Evolutionary conservation across 2,113 vertebrate genomes (phyloP), one percentile per base, ranked within the genome.

Genomic region (Dipodomys stephensi): DNA sequence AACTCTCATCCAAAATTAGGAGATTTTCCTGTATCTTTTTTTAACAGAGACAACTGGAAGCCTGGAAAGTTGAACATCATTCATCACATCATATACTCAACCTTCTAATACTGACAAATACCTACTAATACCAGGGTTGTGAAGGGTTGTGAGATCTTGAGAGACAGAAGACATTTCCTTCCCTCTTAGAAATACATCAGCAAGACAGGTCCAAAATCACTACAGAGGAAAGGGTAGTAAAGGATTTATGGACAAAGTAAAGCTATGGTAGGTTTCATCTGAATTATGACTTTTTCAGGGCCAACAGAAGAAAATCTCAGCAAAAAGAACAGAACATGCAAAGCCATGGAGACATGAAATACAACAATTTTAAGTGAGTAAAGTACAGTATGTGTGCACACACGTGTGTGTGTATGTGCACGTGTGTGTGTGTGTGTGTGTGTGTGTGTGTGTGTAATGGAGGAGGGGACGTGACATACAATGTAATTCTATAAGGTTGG

Each of bases 41-140:
- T 87, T 77, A 4, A 25, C 68, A 67, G 2, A 10, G 53, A 87
- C 92, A 87, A 86, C 10, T 76, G 20, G 62, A 72, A 80, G 12
- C 32, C 39, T 67, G 16, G 73, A 85, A 77, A 15, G 7, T 27
- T 91, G 12, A 86, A 71, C 11, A 27, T 69, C 44, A 85, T 77
- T 77, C 28, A 79, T 82, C 73, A 83, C 74, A 73, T 92, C 13
- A 93, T 68, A 69, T 71, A 87, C 2, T 32, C 44, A 85, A 73
- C 2, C 49, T 80, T 87, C 44, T 91, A 53, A 78, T 7, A 94
- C 87, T 94, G 87, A 74, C n/a, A 88, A 32, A 81, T 91, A 10
- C 23, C 25, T 60, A 46, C 35, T 64, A 60, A 60, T 74, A 7
- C 49, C 5, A 39, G 39, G 39, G 39, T 39, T 39, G 35, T 39